Evolutionary conservation across 2,888 invertebrate species (phyloP).

Genomic region (Trichopria drosophilae): DNA sequence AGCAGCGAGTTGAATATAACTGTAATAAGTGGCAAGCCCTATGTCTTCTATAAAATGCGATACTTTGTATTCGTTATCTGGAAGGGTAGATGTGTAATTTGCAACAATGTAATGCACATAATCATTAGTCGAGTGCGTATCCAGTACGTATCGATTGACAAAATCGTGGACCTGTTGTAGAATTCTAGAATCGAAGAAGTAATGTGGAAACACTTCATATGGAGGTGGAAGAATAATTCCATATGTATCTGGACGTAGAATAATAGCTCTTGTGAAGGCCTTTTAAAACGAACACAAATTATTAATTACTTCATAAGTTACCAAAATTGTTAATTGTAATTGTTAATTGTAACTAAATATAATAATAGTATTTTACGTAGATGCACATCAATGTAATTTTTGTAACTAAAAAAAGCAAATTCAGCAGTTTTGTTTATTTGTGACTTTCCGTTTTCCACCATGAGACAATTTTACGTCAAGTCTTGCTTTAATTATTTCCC

Average conservation of each 20-base stretch:
- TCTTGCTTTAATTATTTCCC: no score
- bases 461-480: no score
- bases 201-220: slow-evolving; percentile 74
- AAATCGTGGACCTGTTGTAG: slow-evolving; percentile 66
- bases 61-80: slow-evolving; percentile 64
- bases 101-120: slow-evolving; percentile 65
- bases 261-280: slow-evolving; percentile 65
- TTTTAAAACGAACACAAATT: slow-evolving; percentile 51
- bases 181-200: slow-evolving; percentile 70
- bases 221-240: slow-evolving; percentile 70
- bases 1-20: slow-evolving; percentile 65
- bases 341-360: not conserved
- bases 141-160: slow-evolving; percentile 41
- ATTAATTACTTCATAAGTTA: slow-evolving; percentile 3
- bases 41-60: slow-evolving; percentile 74
- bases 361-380: not conserved
- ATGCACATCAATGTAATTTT: no score
- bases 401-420: no score
- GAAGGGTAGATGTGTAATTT: slow-evolving; percentile 63
- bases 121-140: slow-evolving; percentile 40
- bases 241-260: slow-evolving; percentile 67
- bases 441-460: no score
- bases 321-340: no score
- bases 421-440: no score
- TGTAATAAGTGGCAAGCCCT: slow-evolving; percentile 69